Evolutionary conservation across 2,113 vertebrate species (phyloP).

Genomic region (Myrmophylax atrothorax): DNA sequence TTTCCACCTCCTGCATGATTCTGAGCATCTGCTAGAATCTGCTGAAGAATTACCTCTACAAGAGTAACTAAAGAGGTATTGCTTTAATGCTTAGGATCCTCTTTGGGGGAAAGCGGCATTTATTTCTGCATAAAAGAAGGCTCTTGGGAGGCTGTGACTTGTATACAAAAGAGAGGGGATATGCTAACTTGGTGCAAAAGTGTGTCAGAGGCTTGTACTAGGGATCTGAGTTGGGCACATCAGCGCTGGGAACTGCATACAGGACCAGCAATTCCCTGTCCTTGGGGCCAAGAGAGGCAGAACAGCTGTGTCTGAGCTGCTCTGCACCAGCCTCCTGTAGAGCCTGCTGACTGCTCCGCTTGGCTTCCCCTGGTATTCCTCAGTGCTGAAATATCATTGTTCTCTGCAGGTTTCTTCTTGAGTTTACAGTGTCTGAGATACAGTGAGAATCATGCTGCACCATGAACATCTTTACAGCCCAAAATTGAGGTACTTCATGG

Average conservation of each 20-base stretch:
- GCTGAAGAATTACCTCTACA: neutral
- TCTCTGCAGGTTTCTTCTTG: neutral
- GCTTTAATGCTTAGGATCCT: neutral
- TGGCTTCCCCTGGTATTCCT: accelerated
- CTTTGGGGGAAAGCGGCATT: neutral
- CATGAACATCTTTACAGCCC: neutral
- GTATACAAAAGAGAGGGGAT: neutral
- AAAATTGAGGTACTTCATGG: accelerated
- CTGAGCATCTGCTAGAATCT: neutral
- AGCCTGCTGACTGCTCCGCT: accelerated
- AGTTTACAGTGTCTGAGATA: neutral
- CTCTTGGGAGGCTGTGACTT: neutral
- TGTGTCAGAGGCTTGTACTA: neutral
- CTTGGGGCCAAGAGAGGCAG: accelerated
- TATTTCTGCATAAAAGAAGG: neutral
- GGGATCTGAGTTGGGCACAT: too few relatives aligned
- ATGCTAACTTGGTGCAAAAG: neutral
- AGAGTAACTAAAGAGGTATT: neutral
- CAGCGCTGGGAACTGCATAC: neutral
- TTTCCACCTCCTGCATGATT: neutral
- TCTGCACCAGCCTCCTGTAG: neutral
- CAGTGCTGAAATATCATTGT: neutral
- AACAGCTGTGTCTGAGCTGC: accelerated
- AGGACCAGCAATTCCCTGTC: neutral
- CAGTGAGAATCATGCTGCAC: accelerated